These are phyloP conservation scores for Linnaemya tessellans DNA, from an alignment of 2,888 invertebrate species.

Conservation along the genomic window DNA sequence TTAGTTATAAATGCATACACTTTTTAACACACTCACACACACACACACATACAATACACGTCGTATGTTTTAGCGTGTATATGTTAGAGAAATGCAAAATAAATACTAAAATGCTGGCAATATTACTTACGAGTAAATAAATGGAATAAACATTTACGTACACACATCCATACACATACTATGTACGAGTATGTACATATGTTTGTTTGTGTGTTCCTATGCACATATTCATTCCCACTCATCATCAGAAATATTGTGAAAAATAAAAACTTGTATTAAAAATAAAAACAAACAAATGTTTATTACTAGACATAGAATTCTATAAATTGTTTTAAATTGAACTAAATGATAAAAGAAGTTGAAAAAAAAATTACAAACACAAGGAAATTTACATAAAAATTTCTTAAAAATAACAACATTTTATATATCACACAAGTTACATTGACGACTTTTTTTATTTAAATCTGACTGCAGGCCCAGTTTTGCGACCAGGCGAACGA, in stretches of 20 bases:
- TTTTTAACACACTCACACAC: conserved; percentile 11
- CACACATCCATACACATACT: neutral
- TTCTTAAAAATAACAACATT: too few species aligned
- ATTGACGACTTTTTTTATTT: too few species aligned
- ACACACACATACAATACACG: neutral
- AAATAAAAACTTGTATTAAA: conserved; percentile 4
- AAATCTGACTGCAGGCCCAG: neutral
- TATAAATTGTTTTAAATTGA: conserved; percentile 54
- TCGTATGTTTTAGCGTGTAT: neutral
- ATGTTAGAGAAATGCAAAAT: conserved; percentile 42
- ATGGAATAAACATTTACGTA: neutral
- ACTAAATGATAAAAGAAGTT: conserved; percentile 13
- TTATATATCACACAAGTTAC: too few species aligned
- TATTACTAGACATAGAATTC: conserved; percentile 54
- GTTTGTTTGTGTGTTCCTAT: neutral
- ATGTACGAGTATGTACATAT: too few species aligned
- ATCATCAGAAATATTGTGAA: conserved; percentile 8
- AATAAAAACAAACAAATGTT: conserved; percentile 16
- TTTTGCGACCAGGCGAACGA: neutral
- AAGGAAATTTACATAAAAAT: too few species aligned
- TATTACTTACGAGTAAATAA: conserved; percentile 37
- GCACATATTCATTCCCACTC: conserved; percentile 25
- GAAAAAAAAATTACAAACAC: neutral
- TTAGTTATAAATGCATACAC: conserved; percentile 20
- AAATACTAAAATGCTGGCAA: conserved; percentile 42